These are phyloP conservation scores for Tetranychus truncatus DNA, from an alignment of 2,888 invertebrate species.

Conservation along the genomic window DNA sequence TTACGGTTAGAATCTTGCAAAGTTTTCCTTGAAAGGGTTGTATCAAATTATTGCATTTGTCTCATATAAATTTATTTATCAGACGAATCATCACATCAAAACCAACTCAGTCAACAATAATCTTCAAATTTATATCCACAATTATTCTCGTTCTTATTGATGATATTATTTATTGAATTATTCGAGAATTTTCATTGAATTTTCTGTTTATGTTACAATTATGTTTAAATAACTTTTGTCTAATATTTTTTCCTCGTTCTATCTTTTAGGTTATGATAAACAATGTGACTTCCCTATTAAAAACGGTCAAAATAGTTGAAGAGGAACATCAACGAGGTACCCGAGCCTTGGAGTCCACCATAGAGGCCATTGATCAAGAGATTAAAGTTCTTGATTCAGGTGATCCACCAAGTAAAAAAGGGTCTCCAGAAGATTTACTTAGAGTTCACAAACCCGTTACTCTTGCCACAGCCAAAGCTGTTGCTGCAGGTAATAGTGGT, in stretches of 20 bases:
- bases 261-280: slow-evolving; percentile 37
- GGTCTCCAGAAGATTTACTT: slow-evolving; percentile 77
- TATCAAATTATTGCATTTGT: not conserved
- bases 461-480: slow-evolving; percentile 76
- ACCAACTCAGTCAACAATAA: not conserved
- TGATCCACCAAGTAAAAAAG: slow-evolving; percentile 33
- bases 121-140: not conserved
- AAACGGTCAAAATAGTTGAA: slow-evolving; percentile 97
- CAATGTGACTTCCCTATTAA: slow-evolving; percentile 89
- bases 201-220: not conserved
- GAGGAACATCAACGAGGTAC: slow-evolving; percentile 94
- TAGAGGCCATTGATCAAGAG: slow-evolving; percentile 93
- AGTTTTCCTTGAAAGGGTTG: not conserved
- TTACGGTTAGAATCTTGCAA: not conserved
- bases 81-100: not conserved
- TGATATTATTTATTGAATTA: too few species aligned
- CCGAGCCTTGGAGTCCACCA: slow-evolving; percentile 84
- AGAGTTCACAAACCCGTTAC: slow-evolving; percentile 86
- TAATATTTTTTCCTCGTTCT: not conserved
- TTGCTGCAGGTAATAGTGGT: slow-evolving; percentile 76
- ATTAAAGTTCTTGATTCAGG: slow-evolving; percentile 43
- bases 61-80: not conserved
- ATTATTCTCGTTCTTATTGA: not conserved
- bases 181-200: too few species aligned
- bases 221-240: not conserved